phyloP scores from a whole-genome alignment of 2,113 vertebrate species.

The Megaceryle torquata region DNA sequence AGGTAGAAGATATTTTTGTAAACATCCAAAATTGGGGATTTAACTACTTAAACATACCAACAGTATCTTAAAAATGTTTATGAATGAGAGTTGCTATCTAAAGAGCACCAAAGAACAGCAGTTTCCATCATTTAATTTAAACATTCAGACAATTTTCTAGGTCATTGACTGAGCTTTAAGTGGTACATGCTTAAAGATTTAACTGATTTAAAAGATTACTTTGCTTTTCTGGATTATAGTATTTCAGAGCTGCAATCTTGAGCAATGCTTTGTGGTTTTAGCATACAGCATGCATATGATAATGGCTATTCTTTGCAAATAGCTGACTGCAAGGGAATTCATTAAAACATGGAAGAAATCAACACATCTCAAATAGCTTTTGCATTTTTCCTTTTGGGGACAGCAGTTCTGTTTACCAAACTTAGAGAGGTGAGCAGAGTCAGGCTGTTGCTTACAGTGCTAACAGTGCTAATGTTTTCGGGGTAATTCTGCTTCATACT shows the following conservation, averaged over 20 bases:
- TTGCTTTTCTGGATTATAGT: constrained; percentile 48
- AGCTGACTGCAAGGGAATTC: background rate
- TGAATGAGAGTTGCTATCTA: background rate
- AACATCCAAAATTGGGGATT: background rate
- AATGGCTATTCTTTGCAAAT: background rate
- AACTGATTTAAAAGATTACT: constrained; percentile 62
- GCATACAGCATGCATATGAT: background rate
- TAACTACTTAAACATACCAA: background rate
- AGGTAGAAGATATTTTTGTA: background rate
- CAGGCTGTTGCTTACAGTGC: background rate
- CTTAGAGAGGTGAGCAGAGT: background rate
- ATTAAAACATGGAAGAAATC: background rate
- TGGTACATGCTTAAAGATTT: constrained; percentile 60
- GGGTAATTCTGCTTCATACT: background rate
- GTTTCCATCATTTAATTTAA: constrained; percentile 29
- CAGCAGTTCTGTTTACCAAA: background rate
- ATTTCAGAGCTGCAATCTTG: constrained; percentile 33
- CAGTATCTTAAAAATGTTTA: background rate
- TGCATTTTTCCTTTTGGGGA: background rate
- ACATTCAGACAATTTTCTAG: constrained; percentile 49
- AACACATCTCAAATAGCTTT: background rate
- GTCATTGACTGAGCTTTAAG: constrained; percentile 53
- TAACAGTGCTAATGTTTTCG: background rate
- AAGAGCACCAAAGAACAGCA: constrained; percentile 7
- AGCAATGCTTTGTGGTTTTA: background rate